Evolutionary conservation across 1,140 invertebrate genomes (phyloP), one percentile per base, ranked within the genome.

Genomic region (Diorhabda sublineata): DNA sequence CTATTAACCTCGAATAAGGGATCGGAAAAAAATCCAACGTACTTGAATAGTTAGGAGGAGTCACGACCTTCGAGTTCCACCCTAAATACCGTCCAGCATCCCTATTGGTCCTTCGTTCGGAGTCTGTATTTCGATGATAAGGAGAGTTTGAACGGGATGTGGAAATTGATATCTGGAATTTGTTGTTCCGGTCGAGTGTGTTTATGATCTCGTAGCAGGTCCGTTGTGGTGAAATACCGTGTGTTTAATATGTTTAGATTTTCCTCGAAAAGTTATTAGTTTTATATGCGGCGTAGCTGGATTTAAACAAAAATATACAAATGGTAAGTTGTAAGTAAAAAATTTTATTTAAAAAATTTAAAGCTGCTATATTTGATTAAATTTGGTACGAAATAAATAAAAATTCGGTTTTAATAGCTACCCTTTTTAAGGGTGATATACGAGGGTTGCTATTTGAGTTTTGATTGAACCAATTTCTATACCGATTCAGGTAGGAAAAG

Each of bases 121-220:
- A 74, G 77, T 71, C 77, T 79, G 74, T 61, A 60, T 44, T 58
- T 3, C 61, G 67, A 59, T 78, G 77, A 79, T 79, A 79, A 79
- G 71, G 47, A 26, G 26, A 61, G 59, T 70, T 56, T 44, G 64
- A 67, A 69, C 66, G 71, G 74, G 74, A 75, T 74, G 72, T 75
- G 74, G 74, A 70, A 66, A 71, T 71, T 73, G 74, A 75, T 75
- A 75, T 69, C 64, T 65, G 45, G 62, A 71, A 73, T 58, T 73
- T 73, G 69, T 73, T 69, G 70, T 71, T 75, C 72, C 65, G 74
- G 72, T 73, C 71, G 68, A 68, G 69, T 70, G 68, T 63, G 61
- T 63, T 63, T 42, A 8, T 45, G 57, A 61, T 57, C 42, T 60
- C 58, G 45, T 8, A 63, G 42, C 62, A 62, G 61, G 26, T 26